Base-by-base conservation (phyloP, 2,797 vertebrate genomes). In the Holocentrus rufus region DNA sequence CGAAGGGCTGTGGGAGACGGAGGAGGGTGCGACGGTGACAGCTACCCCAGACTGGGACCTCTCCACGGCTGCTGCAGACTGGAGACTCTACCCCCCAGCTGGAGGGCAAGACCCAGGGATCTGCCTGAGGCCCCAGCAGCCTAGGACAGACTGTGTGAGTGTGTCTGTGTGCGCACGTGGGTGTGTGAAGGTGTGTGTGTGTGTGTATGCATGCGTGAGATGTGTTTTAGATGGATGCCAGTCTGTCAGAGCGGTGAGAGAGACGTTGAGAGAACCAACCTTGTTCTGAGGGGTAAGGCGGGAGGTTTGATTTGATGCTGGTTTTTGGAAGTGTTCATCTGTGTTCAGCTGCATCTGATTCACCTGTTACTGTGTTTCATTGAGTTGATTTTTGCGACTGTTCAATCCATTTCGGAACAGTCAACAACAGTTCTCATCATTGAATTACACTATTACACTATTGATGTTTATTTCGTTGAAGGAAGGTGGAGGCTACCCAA, bases 111-210 rank as follows among this genome's bases (percentile, higher is more conserved):
- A 71, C 62, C 75, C 65, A 55, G 83, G 81, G 79, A 74, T 86
- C 65, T 25, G 78, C 77, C 77, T 72, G 69, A 87, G 66, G 87
- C 75, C 81, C 80, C 72, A 69, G 80, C 82, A 87, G 81, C 85
- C 65, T 66, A 74, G 62, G 79, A 85, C 75, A 67, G 80, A 79
- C 76, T 80, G 72, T 68, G 46, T 65, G 52, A 23, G 58, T 50
- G 65, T 52, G 65, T 54, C 20, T 68, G 52, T 76, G 65, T 39
- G 70, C 62, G 30, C 47, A 44, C 9, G 30, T 25, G 23, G 31
- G 52, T 4, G 34, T 20, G 31, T 20, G 30, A 31, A 7, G 7
- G n/a, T 50, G 62, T 52, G 49, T 49, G 66, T 59, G 70, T 71
- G 31, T 61, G 69, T 75, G 77, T 3, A 30, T 54, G 49, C 54